Conservation (phyloP, 2,797 vertebrate species). For the Etheostoma perlongum region DNA sequence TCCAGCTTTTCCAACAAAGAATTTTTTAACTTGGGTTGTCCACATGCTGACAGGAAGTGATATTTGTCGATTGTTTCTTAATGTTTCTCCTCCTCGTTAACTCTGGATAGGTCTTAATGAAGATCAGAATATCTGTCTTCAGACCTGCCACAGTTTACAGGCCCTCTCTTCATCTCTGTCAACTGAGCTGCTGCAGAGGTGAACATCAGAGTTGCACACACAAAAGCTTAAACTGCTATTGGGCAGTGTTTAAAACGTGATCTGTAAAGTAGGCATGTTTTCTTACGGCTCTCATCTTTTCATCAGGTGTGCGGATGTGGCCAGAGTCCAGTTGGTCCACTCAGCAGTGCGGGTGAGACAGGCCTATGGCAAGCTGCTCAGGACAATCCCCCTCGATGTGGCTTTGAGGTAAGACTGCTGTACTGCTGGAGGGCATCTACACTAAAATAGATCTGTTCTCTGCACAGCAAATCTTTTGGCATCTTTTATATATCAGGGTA, state of each 20-base stretch:
- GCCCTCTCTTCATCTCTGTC: slow-evolving; percentile 92
- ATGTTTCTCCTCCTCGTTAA: background rate
- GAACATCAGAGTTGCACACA: slow-evolving; percentile 22
- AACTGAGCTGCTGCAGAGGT: slow-evolving; percentile 94
- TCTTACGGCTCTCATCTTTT: background rate
- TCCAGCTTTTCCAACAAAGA: background rate
- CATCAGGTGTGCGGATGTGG: slow-evolving; percentile 94
- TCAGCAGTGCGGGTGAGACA: slow-evolving; percentile 93
- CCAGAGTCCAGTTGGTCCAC: slow-evolving; percentile 94
- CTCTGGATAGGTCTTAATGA: slow-evolving; percentile 90
- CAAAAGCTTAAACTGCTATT: background rate
- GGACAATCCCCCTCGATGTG: slow-evolving; percentile 92
- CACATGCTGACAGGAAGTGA: too few species aligned
- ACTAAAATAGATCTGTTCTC: background rate
- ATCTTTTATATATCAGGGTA: background rate
- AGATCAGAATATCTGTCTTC: slow-evolving; percentile 92
- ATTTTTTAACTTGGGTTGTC: background rate
- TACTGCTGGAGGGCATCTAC: background rate
- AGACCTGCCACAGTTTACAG: slow-evolving; percentile 94
- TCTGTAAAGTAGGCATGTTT: background rate
- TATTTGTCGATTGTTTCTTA: background rate
- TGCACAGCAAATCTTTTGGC: background rate
- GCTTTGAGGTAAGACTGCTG: slow-evolving; percentile 88
- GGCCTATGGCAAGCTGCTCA: slow-evolving; percentile 94
- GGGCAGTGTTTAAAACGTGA: background rate